These are phyloP conservation scores for Muntiacus muntjak DNA, from an alignment of 2,113 vertebrate species.

Conservation along the genomic window DNA sequence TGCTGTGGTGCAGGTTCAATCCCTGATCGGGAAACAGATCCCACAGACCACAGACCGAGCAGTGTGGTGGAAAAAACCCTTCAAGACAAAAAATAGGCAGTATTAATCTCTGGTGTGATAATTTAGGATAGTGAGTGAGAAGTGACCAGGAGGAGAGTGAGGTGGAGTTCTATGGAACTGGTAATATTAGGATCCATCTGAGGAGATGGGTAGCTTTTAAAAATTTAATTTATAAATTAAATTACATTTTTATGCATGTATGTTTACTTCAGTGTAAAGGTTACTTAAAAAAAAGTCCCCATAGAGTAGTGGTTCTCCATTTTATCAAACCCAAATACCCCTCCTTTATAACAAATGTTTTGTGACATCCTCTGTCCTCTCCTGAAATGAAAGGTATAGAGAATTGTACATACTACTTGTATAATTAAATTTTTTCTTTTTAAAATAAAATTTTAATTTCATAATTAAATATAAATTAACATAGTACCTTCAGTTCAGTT, in stretches of 20 bases:
- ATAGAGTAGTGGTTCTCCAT: background rate
- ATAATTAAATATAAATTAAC: background rate
- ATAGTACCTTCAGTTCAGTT: background rate
- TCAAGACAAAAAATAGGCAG: background rate
- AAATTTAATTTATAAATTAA: background rate
- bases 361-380: background rate
- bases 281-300: background rate
- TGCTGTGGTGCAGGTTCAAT: background rate
- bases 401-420: background rate
- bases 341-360: background rate
- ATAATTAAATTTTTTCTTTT: background rate
- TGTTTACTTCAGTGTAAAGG: background rate
- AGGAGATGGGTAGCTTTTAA: background rate
- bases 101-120: background rate
- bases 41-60: background rate
- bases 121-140: background rate
- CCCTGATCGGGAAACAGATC: background rate
- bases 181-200: background rate
- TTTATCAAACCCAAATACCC: background rate
- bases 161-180: background rate
- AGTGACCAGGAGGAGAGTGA: background rate
- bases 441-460: slow-evolving; percentile 4
- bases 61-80: background rate
- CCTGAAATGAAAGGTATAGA: background rate
- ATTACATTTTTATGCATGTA: background rate